Evolutionary conservation across 2,888 invertebrate species (phyloP).

Genomic region (Hedya salicella): DNA sequence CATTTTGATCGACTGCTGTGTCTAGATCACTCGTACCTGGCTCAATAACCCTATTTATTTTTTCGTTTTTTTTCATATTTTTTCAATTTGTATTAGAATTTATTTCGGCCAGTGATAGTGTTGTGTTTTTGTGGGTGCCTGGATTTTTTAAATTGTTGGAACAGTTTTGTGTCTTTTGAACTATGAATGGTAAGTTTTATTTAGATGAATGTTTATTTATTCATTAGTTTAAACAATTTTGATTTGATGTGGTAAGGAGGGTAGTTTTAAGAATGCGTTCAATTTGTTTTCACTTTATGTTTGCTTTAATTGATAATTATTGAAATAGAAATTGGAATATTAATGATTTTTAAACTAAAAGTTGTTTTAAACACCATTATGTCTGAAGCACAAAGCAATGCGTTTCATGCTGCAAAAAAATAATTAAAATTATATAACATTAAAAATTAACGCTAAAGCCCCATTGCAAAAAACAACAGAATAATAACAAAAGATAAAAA

Average conservation of each 20-base stretch:
- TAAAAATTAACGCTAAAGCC: too few relatives aligned
- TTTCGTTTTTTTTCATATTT: neutral
- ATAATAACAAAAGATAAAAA: too few relatives aligned
- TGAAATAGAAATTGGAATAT: too few relatives aligned
- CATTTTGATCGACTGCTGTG: conserved; percentile 35
- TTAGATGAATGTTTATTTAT: neutral
- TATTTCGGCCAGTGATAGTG: conserved; percentile 32
- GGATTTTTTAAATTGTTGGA: conserved; percentile 3
- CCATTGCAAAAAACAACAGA: too few relatives aligned
- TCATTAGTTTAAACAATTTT: neutral
- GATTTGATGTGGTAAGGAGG: neutral
- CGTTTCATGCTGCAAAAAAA: too few relatives aligned
- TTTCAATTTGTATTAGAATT: neutral
- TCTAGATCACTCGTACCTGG: conserved; percentile 29
- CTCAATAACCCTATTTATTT: conserved; percentile 10
- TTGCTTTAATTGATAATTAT: too few relatives aligned
- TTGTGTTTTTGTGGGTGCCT: conserved; percentile 27
- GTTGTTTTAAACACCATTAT: too few relatives aligned
- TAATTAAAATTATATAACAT: too few relatives aligned
- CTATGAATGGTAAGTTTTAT: conserved; percentile 29
- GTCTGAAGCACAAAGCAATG: too few relatives aligned
- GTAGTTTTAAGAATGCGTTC: neutral
- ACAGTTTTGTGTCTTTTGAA: conserved; percentile 15
- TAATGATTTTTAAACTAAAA: too few relatives aligned
- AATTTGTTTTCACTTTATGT: neutral